phyloP scores from a whole-genome alignment of 2,888 invertebrate species.

The Xanthorhoe designata region DNA sequence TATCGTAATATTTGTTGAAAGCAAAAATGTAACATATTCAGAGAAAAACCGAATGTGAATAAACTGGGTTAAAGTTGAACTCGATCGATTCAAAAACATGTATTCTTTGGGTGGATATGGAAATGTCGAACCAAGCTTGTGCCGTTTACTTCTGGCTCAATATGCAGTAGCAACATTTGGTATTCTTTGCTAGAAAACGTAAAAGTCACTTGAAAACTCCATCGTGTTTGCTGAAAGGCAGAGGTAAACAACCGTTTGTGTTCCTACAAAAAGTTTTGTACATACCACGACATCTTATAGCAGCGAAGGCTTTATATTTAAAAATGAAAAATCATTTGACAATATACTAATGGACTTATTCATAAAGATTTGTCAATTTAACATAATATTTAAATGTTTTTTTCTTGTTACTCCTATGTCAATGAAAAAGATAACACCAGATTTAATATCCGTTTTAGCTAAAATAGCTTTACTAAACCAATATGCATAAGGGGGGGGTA shows the following conservation, averaged over 20 bases:
- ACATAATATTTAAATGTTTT: too few relatives aligned
- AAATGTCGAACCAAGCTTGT: background rate
- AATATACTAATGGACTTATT: too few relatives aligned
- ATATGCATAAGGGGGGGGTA: too few relatives aligned
- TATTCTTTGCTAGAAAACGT: background rate
- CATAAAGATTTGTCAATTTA: too few relatives aligned
- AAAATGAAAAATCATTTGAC: too few relatives aligned
- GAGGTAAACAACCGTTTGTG: background rate
- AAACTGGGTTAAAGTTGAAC: background rate
- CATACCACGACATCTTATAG: background rate
- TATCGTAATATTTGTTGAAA: background rate
- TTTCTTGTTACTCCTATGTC: too few relatives aligned
- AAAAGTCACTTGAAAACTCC: background rate
- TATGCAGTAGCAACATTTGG: slow-evolving; percentile 1
- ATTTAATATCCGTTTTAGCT: too few relatives aligned
- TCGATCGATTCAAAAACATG: background rate
- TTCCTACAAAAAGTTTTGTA: background rate
- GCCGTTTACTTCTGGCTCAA: background rate
- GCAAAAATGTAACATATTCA: background rate
- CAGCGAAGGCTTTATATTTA: too few relatives aligned
- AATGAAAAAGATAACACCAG: too few relatives aligned
- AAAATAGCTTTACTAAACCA: too few relatives aligned
- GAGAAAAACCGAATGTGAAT: background rate
- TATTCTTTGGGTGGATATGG: background rate
- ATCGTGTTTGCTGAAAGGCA: background rate